Percentiles rank a stretch among this genome's conserved stretches.
These are phyloP conservation scores for Chrysomallon squamiferum DNA, from an alignment of 1,140 invertebrate genomes.

Conservation along the genomic window DNA sequence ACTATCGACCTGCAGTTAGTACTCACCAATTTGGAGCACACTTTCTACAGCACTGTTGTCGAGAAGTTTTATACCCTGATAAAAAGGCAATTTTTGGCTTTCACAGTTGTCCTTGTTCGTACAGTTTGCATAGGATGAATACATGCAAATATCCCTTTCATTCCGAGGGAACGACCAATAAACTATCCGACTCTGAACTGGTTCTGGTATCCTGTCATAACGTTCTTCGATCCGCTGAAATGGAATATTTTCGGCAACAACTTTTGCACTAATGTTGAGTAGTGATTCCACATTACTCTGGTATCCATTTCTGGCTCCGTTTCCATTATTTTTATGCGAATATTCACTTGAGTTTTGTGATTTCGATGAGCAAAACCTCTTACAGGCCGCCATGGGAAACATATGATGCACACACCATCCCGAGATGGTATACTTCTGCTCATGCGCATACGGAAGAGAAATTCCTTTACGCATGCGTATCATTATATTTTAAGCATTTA, in stretches of 20 bases:
- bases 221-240: conserved; percentile 87
- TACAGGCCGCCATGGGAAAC: conserved; percentile 63
- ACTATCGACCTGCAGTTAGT: neutral
- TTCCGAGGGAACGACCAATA: conserved; percentile 88
- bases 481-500: neutral
- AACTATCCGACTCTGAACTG: conserved; percentile 84
- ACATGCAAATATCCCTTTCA: conserved; percentile 87
- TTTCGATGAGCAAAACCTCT: conserved; percentile 61
- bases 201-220: conserved; percentile 85
- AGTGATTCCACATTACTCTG: conserved; percentile 67
- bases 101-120: conserved; percentile 66
- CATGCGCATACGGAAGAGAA: conserved; percentile 38
- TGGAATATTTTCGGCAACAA: conserved; percentile 82
- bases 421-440: conserved; percentile 41
- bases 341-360: conserved; percentile 33
- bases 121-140: conserved; percentile 77
- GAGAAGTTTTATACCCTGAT: conserved; percentile 82
- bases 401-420: conserved; percentile 49
- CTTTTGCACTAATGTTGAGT: conserved; percentile 82
- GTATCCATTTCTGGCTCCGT: conserved; percentile 50
- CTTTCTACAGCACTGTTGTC: conserved; percentile 80
- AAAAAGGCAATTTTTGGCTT: conserved; percentile 81
- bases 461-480: conserved; percentile 36
- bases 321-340: conserved; percentile 34
- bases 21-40: conserved; percentile 90